phyloP scores from a whole-genome alignment of 2,113 vertebrate genomes.

The Syrmaticus mikado region DNA sequence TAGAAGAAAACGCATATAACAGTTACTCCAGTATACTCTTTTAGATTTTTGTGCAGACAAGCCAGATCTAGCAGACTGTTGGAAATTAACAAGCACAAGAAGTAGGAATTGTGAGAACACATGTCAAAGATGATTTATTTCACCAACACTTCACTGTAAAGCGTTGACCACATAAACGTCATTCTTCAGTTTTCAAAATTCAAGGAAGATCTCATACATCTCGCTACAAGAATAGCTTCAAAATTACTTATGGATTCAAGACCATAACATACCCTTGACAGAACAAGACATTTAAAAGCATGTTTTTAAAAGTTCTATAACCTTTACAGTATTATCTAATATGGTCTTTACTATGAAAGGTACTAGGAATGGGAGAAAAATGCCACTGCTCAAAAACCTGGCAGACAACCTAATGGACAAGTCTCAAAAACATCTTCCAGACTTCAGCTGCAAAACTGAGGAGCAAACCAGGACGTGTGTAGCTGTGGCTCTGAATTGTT shows the following conservation, averaged over 20 bases:
- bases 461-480: neutral
- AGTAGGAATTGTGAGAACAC: neutral
- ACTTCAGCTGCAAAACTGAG: neutral
- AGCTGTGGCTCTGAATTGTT: neutral
- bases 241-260: neutral
- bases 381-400: neutral
- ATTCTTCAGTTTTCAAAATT: constrained; percentile 9
- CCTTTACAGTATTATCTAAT: neutral
- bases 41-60: neutral
- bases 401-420: neutral
- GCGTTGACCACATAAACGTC: constrained; percentile 8
- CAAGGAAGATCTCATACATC: neutral
- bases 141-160: neutral
- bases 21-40: neutral
- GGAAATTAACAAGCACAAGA: neutral
- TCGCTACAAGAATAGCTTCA: neutral
- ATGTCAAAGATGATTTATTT: neutral
- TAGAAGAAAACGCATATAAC: neutral
- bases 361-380: neutral
- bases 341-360: neutral
- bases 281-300: neutral
- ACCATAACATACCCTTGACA: neutral
- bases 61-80: neutral
- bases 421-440: neutral
- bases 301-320: neutral